Base-by-base conservation (phyloP, 2,113 vertebrate species). In the Dryoscopus gambensis region DNA sequence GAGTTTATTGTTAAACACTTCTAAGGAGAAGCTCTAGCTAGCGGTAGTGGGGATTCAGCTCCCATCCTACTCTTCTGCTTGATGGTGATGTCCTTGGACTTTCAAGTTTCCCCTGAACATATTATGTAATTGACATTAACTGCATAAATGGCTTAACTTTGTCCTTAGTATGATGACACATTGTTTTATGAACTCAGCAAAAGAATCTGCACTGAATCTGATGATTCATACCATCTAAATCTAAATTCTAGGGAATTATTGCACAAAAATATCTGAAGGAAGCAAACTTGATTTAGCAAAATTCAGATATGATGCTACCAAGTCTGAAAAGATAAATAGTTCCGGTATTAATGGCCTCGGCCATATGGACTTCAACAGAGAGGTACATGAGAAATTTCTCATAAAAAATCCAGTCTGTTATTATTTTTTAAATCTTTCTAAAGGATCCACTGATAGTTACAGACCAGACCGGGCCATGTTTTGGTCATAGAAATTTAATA, bases 321-420 rank as follows among this genome's bases (percentile, higher is more conserved):
- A 74, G 33, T 31, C 28, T 21, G 9, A 65, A 40, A 80, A 62
- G 23, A 73, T 60, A 85, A 70, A 44, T 2, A 84, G 31, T 37
- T 64, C 16, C 42, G 4, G 9, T 44, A 30, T 65, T 52, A 69
- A 56, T 13, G 12, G 9, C 16, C 50, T 65, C 9, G 8, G 25
- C 18, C 19, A 55, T 19, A 50, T 11, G 9, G 13, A 67, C 22
- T 62, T 82, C 11, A 67, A 44, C 5, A 49, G 19, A 77, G 13
- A 37, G 2, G 10, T 7, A 3, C 17, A n/a, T 21, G 14, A 60
- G 22, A 62, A 52, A 49, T 21, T 44, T 75, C 16, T 71, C 7
- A 5, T 33, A 46, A n/a, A 3, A 37, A 2, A 14, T 20, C 40
- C 2, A 69, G 5, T 20, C 4, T 17, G 0, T 31, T 40, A 19